Evolutionary conservation across 1,140 invertebrate genomes (phyloP).

Genomic region (Babylonia areolata): DNA sequence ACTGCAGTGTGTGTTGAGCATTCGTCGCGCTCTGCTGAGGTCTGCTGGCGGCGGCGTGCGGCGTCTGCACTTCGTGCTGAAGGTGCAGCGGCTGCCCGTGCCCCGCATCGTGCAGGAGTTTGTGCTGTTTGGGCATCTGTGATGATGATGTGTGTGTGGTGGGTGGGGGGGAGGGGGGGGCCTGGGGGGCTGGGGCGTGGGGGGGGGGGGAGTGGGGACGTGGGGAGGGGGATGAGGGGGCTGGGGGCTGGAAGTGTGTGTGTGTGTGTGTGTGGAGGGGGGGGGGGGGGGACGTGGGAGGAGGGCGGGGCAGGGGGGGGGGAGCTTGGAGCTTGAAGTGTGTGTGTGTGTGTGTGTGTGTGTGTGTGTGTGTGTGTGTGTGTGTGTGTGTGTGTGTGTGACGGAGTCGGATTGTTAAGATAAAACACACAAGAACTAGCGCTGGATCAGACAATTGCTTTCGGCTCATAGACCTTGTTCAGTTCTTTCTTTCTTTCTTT

Average conservation of each 20-base stretch:
- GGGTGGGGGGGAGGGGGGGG: neutral
- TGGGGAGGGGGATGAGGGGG: too few relatives aligned
- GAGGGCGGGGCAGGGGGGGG: too few relatives aligned
- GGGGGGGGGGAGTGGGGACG: neutral
- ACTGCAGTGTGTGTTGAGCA: constrained; percentile 53
- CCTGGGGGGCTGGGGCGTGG: neutral
- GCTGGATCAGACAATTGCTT: too few relatives aligned
- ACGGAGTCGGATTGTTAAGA: too few relatives aligned
- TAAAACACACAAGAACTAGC: too few relatives aligned
- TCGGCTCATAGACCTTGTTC: too few relatives aligned
- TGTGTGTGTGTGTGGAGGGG: neutral
- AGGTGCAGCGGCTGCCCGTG: constrained; percentile 60
- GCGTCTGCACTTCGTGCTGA: constrained; percentile 57
- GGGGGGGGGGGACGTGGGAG: neutral
- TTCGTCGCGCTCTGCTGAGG: constrained; percentile 57
- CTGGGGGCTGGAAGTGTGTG: too few relatives aligned
- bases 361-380: too few relatives aligned
- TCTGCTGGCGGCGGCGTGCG: neutral
- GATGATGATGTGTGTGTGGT: neutral
- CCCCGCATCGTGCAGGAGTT: constrained; percentile 64
- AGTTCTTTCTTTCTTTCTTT: too few relatives aligned
- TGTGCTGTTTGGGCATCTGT: constrained; percentile 58
- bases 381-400: too few relatives aligned
- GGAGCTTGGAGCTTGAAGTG: too few relatives aligned
- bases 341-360: too few relatives aligned